Base-by-base conservation (phyloP, 2,888 invertebrate genomes). In the Rhodophaea formosa region DNA sequence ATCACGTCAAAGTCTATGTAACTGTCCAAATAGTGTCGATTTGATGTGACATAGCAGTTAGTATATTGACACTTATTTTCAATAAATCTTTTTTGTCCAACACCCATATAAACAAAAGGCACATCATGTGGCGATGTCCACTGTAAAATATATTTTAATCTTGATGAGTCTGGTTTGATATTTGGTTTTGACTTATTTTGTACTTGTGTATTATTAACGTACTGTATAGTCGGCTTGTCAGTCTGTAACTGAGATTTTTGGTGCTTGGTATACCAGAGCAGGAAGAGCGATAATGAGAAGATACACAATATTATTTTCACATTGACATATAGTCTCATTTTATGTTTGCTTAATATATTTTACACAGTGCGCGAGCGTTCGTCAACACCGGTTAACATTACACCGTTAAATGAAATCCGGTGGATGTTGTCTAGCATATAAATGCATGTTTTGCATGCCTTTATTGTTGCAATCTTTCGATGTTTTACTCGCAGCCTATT, bases 31-130 rank as follows among this genome's bases (percentile, higher is more conserved):
- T 63, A 63, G 1, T 53, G 56, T 35, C 58, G 68, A 43, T 81
- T 58, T 3, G 62, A 62, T 3, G 80, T 77, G 2, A 80, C 71
- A 52, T 64, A 72, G 58, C 82, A 82, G 53, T 77, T 79, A 6
- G 59, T 67, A 29, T 69, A 66, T 8, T 63, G 59, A 62, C 82
- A 82, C 0, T 73, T 71, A 47, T 68, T 69, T 15, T 66, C 64
- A 2, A 67, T 58, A 46, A 82, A 80, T 1, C 59, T 61, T 32
- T 65, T 51, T 51, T 67, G 70, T 0, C 79, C 79, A 6, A 62
- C 49, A 16, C 68, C 67, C 66, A 80, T 68, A 55, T 70, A 71
- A 5, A 65, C 61, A 47, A 79, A 71, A 0, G 79, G 79, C 6
- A 68, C 69, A 10, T 63, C 68, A 1, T 42, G 47, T 0, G 71